phyloP scores from a whole-genome alignment of 2,888 invertebrate species.

The Synergus japonicus region DNA sequence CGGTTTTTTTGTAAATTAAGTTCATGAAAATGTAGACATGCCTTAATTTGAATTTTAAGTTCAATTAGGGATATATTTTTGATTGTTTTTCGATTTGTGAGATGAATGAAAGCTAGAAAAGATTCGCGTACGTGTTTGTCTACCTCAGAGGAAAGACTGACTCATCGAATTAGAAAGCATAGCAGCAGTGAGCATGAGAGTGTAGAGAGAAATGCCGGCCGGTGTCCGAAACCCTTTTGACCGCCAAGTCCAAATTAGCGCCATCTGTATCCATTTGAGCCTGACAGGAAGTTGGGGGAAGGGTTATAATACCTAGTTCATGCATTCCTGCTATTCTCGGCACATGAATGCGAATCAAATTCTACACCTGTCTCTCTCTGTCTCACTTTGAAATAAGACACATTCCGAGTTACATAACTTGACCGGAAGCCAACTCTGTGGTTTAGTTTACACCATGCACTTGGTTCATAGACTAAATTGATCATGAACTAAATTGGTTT shows the following conservation, averaged over 20 bases:
- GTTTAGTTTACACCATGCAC: constrained; percentile 33
- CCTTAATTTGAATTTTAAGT: background rate
- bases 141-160: background rate
- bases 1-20: background rate
- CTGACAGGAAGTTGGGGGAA: background rate
- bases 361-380: background rate
- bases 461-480: constrained; percentile 36
- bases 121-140: background rate
- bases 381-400: constrained; percentile 32
- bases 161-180: background rate
- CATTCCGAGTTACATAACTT: constrained; percentile 39
- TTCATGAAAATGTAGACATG: background rate
- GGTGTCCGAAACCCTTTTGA: background rate
- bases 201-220: background rate
- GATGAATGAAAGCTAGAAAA: background rate
- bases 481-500: constrained; percentile 37
- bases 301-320: background rate
- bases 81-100: background rate
- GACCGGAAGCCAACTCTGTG: constrained; percentile 32
- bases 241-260: constrained; percentile 11
- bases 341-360: constrained; percentile 30
- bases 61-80: background rate
- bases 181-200: too few relatives aligned
- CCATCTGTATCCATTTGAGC: background rate
- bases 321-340: constrained; percentile 23